These are phyloP conservation scores for Trichoplusia ni DNA, from an alignment of 1,140 invertebrate species.

Conservation along the genomic window DNA sequence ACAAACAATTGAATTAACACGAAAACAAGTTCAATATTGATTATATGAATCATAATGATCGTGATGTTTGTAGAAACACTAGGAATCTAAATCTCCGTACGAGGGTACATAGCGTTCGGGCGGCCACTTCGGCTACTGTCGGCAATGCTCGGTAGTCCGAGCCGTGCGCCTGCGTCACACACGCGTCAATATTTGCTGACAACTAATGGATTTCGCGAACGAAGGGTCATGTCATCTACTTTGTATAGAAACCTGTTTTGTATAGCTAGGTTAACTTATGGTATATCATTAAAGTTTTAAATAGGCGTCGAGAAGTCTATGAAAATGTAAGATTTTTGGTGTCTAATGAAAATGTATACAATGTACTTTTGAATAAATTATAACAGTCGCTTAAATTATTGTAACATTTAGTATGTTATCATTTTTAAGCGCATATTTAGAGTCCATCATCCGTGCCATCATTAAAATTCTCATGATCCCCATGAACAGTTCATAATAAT, in stretches of 20 bases:
- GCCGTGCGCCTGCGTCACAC: constrained; percentile 24
- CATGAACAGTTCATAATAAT: constrained; percentile 50
- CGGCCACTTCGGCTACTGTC: constrained; percentile 16
- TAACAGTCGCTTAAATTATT: too few species aligned
- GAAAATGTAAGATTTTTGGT: too few species aligned
- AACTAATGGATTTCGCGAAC: constrained; percentile 47
- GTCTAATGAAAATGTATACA: too few species aligned
- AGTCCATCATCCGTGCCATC: too few species aligned
- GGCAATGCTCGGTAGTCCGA: not conserved
- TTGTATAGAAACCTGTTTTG: constrained; percentile 29
- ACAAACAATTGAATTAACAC: not conserved
- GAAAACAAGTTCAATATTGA: constrained; percentile 13
- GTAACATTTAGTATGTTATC: too few species aligned
- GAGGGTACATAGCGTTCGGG: constrained; percentile 2
- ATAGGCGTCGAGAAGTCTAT: too few species aligned
- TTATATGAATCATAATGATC: constrained; percentile 10
- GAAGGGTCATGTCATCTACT: constrained; percentile 13
- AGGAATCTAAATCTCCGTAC: constrained; percentile 11
- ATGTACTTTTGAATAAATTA: too few species aligned
- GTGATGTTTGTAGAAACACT: constrained; percentile 14
- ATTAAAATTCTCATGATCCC: constrained; percentile 13
- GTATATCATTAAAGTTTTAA: too few species aligned
- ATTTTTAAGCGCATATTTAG: too few species aligned
- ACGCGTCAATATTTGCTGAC: constrained; percentile 40
- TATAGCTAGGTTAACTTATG: not conserved